These are phyloP conservation scores for Andrena trimmerana DNA, from an alignment of 2,888 invertebrate species.

Conservation along the genomic window DNA sequence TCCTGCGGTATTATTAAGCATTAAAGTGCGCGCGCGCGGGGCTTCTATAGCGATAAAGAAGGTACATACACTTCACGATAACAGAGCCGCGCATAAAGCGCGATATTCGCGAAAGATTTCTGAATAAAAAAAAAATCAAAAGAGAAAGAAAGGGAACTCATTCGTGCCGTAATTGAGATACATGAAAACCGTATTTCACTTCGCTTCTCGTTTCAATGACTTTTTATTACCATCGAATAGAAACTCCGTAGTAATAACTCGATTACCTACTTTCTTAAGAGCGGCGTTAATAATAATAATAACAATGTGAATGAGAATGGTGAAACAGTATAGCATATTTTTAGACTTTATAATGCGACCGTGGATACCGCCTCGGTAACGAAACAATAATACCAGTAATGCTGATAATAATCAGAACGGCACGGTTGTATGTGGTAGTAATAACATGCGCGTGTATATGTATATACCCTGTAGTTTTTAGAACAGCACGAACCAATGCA, in stretches of 20 bases:
- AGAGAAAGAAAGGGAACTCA: slow-evolving; percentile 6
- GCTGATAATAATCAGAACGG: slow-evolving; percentile 14
- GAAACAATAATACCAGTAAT: slow-evolving; percentile 10
- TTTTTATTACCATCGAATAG: slow-evolving; percentile 22
- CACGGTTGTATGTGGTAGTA: background rate
- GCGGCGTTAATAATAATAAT: background rate
- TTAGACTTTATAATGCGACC: background rate
- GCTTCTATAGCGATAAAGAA: slow-evolving; percentile 42
- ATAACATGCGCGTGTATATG: background rate
- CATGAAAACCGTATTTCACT: slow-evolving; percentile 37
- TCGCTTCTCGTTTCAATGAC: slow-evolving; percentile 16
- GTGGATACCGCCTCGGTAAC: background rate
- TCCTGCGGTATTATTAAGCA: slow-evolving; percentile 43
- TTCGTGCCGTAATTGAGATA: slow-evolving; percentile 42
- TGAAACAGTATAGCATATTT: background rate
- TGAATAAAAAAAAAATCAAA: background rate
- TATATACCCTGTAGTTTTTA: background rate
- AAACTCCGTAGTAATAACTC: background rate
- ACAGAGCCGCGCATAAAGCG: slow-evolving; percentile 32
- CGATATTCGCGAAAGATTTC: slow-evolving; percentile 42
- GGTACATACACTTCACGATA: slow-evolving; percentile 34
- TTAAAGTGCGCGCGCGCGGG: slow-evolving; percentile 13
- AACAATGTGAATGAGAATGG: background rate
- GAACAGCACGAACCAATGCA: slow-evolving; percentile 43
- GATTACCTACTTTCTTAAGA: slow-evolving; percentile 18